Conservation (phyloP, 1,140 invertebrate species). For the Pseudomyrmex sp. region DNA sequence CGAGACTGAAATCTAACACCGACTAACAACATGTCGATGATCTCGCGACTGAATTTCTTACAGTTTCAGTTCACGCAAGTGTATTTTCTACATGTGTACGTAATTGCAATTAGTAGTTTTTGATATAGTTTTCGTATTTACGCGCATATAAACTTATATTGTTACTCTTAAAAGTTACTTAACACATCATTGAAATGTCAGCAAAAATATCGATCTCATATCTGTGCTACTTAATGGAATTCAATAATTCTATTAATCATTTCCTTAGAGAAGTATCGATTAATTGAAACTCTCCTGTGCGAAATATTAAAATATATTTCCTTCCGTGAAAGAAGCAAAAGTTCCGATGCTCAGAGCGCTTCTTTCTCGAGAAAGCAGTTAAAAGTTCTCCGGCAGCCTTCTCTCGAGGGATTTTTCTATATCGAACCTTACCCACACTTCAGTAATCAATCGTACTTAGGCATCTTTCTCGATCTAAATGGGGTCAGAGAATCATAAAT, state of each 20-base stretch:
- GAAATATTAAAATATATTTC: conserved; percentile 46
- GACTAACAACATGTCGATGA: conserved; percentile 75
- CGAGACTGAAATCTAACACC: conserved; percentile 77
- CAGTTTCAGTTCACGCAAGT: conserved; percentile 66
- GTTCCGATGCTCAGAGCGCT: conserved; percentile 19
- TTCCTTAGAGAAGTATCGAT: conserved; percentile 28
- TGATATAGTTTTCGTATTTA: conserved; percentile 9
- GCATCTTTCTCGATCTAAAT: conserved; percentile 50
- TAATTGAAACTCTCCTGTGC: conserved; percentile 24
- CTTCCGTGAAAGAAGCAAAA: conserved; percentile 20
- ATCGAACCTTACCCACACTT: conserved; percentile 36
- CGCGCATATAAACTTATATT: not conserved
- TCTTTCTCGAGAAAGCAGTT: conserved; percentile 40
- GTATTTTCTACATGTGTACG: conserved; percentile 13
- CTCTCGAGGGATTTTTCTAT: conserved; percentile 38
- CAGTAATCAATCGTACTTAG: conserved; percentile 58
- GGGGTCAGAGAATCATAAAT: conserved; percentile 46
- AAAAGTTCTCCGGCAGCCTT: conserved; percentile 34
- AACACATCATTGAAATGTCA: conserved; percentile 5
- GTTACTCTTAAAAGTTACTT: not conserved
- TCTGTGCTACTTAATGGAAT: not conserved
- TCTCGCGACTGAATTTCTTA: conserved; percentile 77
- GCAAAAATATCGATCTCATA: not conserved
- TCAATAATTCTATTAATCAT: conserved; percentile 38
- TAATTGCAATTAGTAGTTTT: conserved; percentile 8